phyloP scores from a whole-genome alignment of 2,888 invertebrate genomes.

The Didymodactylos carnosus region DNA sequence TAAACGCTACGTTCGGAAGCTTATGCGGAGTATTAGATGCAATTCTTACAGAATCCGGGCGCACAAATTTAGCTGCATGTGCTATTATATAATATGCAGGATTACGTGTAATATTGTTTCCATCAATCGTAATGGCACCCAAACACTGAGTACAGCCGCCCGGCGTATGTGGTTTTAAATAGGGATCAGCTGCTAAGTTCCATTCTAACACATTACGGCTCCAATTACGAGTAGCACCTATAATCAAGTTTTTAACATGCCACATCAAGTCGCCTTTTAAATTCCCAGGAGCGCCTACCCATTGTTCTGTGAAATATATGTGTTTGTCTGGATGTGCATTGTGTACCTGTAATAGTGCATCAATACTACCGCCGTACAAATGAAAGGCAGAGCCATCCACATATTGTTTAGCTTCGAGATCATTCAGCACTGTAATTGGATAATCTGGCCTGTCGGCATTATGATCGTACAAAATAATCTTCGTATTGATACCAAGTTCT shows the following conservation, averaged over 20 bases:
- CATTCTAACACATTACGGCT: conserved; percentile 15
- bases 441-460: conserved; percentile 16
- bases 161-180: conserved; percentile 14
- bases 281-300: conserved; percentile 15
- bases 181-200: conserved; percentile 16
- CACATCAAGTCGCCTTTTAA: conserved; percentile 10
- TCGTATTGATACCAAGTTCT: conserved; percentile 9
- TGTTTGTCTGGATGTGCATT: conserved; percentile 15
- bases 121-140: conserved; percentile 15
- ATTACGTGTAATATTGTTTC: neutral
- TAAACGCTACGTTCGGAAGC: neutral
- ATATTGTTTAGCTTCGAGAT: conserved; percentile 13
- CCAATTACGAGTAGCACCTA: conserved; percentile 15
- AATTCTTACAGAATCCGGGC: conserved; percentile 10
- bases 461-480: conserved; percentile 16
- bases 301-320: conserved; percentile 17
- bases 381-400: conserved; percentile 16
- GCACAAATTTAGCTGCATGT: conserved; percentile 16
- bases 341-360: neutral
- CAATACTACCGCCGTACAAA: conserved; percentile 16
- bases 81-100: conserved; percentile 16
- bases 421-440: conserved; percentile 13
- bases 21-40: neutral
- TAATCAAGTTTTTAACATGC: conserved; percentile 16
- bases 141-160: conserved; percentile 16